Evolutionary conservation across 2,888 invertebrate genomes (phyloP).

Genomic region (Drosophila picticornis): DNA sequence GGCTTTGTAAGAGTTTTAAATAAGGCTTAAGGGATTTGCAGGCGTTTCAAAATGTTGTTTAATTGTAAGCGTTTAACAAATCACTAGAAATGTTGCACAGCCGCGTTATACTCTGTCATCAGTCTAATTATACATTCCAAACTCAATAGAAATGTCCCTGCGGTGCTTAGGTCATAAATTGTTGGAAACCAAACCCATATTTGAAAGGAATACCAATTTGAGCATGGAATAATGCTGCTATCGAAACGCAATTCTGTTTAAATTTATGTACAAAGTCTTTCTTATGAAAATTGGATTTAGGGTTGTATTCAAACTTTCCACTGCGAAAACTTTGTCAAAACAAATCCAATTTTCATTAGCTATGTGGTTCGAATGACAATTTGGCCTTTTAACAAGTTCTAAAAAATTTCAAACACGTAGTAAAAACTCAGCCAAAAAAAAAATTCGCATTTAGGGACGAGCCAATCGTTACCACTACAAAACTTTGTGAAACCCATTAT

Average conservation of each 20-base stretch:
- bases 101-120: background rate
- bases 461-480: background rate
- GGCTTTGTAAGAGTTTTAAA: constrained; percentile 27
- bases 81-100: no score
- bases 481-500: background rate
- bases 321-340: background rate
- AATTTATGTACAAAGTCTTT: background rate
- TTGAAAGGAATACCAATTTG: background rate
- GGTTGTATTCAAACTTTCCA: background rate
- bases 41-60: background rate
- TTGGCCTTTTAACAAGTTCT: background rate
- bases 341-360: background rate
- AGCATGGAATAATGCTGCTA: background rate
- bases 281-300: background rate
- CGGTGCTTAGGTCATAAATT: background rate
- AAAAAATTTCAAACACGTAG: background rate
- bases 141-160: no score
- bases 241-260: background rate
- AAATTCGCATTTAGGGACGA: background rate
- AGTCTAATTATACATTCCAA: background rate
- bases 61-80: no score
- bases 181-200: background rate
- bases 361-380: background rate
- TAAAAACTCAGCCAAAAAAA: background rate
- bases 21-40: constrained; percentile 24